Evolutionary conservation across 1,140 invertebrate genomes (phyloP), one percentile per base, ranked within the genome.

Genomic region (Philotrypesis tridentata): DNA sequence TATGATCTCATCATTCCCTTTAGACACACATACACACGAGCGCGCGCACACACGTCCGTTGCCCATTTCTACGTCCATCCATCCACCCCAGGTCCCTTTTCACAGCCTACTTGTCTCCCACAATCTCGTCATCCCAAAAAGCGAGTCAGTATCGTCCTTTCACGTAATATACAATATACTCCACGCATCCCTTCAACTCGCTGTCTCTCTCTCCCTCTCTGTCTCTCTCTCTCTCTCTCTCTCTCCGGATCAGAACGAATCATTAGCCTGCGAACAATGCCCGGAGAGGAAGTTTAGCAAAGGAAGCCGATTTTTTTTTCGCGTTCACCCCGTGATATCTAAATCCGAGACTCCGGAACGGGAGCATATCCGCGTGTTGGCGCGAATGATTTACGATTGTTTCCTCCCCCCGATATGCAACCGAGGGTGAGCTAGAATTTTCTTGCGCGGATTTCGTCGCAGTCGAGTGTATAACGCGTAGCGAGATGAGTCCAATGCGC

Each of bases 41-140:
- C n/a, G n/a, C n/a, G n/a, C 12, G 2, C 40, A 55, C 17, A 55
- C 48, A n/a, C 48, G 48, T 55, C 48, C 48, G 48, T 55, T 55
- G 21, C 21, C 48, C 48, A 55, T 55, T 55, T 55, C 48, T 55
- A 55, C 48, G 48, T 55, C 48, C 48, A 17, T 55, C 48, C 48
- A 55, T 55, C 48, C 48, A 55, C 48, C 48, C 48, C 21, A 55
- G 25, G 93, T 92, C 92, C 93, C 92, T 90, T 92, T 83, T 70
- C 31, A 70, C 68, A 31, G 68, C 8, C 29, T 67, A 29, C 63
- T 31, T 33, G 68, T 70, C 68, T 31, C 68, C 68, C 27, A 37
- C 33, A 31, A 31, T 70, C 68, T 37, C 48, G 48, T 55, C 48
- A 55, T 55, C 43, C 43, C 43, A 37, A 37, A 37, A 37, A 37